Evolutionary conservation across 2,888 invertebrate species (phyloP).

Genomic region (Adineta ricciae): DNA sequence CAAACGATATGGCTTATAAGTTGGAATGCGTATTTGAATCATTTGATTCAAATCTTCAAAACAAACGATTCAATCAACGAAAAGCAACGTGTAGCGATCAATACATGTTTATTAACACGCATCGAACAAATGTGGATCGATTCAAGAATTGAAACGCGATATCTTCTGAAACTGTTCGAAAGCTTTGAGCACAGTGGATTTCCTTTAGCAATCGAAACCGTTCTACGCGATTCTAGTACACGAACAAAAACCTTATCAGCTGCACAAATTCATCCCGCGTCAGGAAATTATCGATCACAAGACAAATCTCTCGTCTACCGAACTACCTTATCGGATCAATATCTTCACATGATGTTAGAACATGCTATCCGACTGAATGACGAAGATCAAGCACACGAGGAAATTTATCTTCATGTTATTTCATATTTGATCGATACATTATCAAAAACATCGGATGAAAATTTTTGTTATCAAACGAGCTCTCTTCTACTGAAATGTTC

Average conservation of each 20-base stretch:
- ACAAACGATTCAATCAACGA: not conserved
- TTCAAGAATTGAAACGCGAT: not conserved
- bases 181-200: not conserved
- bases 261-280: not conserved
- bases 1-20: not conserved
- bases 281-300: not conserved
- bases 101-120: not conserved
- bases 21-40: constrained; percentile 7
- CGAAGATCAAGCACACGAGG: not conserved
- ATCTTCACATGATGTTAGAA: constrained; percentile 17
- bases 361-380: not conserved
- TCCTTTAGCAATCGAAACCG: not conserved
- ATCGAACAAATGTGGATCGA: not conserved
- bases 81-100: not conserved
- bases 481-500: not conserved
- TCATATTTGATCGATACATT: constrained; percentile 14
- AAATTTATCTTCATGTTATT: not conserved
- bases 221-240: not conserved
- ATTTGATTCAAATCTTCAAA: not conserved
- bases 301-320: not conserved
- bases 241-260: not conserved
- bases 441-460: constrained; percentile 6
- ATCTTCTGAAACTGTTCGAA: constrained; percentile 1
- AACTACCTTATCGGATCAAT: constrained; percentile 14
- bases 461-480: constrained; percentile 18